Base-by-base conservation (phyloP, 2,797 vertebrate species). In the Arnoldichthys spilopterus region DNA sequence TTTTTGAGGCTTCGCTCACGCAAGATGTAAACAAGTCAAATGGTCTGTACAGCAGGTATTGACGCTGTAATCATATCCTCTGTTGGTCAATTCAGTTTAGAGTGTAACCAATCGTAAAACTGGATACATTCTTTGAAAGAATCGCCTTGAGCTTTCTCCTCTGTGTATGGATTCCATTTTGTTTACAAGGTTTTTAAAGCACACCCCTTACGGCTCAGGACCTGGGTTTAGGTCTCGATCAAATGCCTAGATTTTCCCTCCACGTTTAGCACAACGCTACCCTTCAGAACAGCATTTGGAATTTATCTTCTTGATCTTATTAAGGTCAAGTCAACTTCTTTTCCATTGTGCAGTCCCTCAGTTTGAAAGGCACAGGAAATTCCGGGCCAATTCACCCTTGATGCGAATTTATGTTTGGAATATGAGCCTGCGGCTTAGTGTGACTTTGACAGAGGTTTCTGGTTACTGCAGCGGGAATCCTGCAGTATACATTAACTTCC, bases 21-120 rank as follows among this genome's bases (percentile, higher is more conserved):
- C 63, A 66, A 66, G 81, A 83, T 72, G 76, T 87, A 83, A 84
- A 88, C 83, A 85, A 76, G 49, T 79, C 47, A 78, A 83, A 83
- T 74, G 72, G 24, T 66, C 64, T 81, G 73, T 72, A 56, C 34
- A 73, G 78, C 76, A 84, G 71, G 73, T 86, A 83, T 74, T 76
- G 76, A 76, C 75, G 56, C 32, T 83, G 75, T 81, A 84, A 86
- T 76, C 59, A 61, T 69, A 83, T 78, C 80, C 76, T 76, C 72
- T 80, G 75, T 85, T 78, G 85, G 83, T 87, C 77, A 79, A 40
- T 80, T 86, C 32, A 47, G 51, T 72, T 80, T 58, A 75, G 59
- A 68, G 67, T 78, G 63, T 66, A 80, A 83, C 76, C 54, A 79
- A 82, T 85, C 54, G 40, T 82, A 83, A 79, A 85, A 79, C 74